Percentiles rank a stretch among this genome's conserved stretches.
Evolutionary conservation across 2,797 vertebrate species (phyloP).

Genomic region (Triplophysa bombifrons): DNA sequence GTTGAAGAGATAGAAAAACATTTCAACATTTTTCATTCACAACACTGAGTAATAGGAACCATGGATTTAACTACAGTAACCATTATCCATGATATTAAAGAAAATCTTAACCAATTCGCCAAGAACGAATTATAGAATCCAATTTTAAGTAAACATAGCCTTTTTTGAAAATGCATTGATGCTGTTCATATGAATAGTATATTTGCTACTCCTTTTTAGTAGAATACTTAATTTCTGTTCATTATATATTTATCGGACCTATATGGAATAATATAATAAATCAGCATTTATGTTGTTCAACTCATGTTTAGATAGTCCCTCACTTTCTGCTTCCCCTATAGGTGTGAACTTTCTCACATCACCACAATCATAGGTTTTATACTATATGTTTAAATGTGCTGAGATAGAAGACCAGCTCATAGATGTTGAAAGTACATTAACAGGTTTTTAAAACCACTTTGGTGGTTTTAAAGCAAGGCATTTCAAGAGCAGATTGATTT

Average conservation of each 20-base stretch:
- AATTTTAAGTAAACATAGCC: no score
- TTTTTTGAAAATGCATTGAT: no score
- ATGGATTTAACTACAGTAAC: no score
- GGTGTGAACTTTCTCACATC: not conserved
- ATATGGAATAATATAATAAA: not conserved
- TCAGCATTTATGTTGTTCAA: not conserved
- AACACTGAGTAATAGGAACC: no score
- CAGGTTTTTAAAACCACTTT: conserved; percentile 41
- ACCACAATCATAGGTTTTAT: not conserved
- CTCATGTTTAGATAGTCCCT: not conserved
- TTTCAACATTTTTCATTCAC: not conserved
- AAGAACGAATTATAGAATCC: no score
- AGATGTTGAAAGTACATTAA: conserved; percentile 31
- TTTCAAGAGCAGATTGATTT: conserved; percentile 38
- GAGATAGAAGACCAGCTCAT: conserved; percentile 16
- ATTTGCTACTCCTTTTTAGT: no score
- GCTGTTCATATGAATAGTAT: no score
- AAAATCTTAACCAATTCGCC: no score
- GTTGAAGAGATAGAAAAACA: not conserved
- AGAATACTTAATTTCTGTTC: no score
- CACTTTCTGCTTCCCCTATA: not conserved
- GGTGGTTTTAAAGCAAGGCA: not conserved
- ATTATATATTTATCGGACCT: no score
- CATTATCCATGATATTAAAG: no score
- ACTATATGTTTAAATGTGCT: not conserved